Evolutionary conservation across 2,888 invertebrate species (phyloP).

Genomic region (Stenchaetothrips biformis): DNA sequence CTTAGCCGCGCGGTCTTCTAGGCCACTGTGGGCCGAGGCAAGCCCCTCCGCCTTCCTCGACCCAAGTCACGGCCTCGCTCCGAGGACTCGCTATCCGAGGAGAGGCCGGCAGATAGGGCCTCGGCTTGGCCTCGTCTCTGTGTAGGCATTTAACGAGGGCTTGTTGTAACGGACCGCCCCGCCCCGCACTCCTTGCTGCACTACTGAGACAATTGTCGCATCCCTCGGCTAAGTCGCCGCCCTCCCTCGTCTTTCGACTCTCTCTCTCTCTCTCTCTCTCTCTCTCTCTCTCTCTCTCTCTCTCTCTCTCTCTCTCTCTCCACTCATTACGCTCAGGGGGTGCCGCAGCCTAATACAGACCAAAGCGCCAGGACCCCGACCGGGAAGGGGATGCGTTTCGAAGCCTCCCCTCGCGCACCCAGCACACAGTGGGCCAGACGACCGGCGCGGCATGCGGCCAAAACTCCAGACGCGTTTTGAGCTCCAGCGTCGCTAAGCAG

Average conservation of each 20-base stretch:
- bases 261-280: neutral
- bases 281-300: neutral
- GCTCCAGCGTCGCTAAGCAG: no score
- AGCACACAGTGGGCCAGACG: no score
- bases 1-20: neutral
- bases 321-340: neutral
- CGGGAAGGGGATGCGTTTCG: no score
- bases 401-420: no score
- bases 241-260: neutral
- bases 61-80: no score
- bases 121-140: neutral
- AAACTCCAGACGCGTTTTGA: no score
- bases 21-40: neutral
- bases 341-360: neutral
- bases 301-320: neutral
- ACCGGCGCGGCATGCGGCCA: no score
- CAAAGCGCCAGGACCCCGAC: neutral
- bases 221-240: neutral
- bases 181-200: neutral
- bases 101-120: no score
- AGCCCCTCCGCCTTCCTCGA: no score
- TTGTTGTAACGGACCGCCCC: neutral
- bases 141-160: constrained; percentile 1
- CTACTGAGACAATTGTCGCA: neutral
- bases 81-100: no score